phyloP scores from a whole-genome alignment of 2,113 vertebrate genomes.

The Calyptommatus sinebrachiatus region DNA sequence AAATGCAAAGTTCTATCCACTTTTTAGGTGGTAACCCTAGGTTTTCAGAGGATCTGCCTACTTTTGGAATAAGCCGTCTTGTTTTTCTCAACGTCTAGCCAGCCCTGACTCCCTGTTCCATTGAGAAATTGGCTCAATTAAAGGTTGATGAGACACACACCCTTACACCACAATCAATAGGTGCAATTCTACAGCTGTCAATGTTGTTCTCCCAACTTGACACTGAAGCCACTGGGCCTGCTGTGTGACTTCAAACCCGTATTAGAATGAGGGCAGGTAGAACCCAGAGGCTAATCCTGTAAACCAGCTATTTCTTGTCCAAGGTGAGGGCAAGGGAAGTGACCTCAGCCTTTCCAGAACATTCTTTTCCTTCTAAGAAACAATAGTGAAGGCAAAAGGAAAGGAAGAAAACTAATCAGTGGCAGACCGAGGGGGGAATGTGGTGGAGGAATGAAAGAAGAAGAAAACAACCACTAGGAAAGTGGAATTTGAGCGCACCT shows the following conservation, averaged over 20 bases:
- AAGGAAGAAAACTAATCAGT: background rate
- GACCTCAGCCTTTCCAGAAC: conserved; percentile 12
- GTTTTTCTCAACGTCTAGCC: conserved; percentile 33
- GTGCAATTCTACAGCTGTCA: conserved; percentile 44
- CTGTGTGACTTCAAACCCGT: conserved; percentile 20
- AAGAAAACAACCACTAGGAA: conserved; percentile 22
- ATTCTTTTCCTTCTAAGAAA: conserved; percentile 24
- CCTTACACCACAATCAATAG: conserved; percentile 49
- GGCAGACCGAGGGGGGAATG: background rate
- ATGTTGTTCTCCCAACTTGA: background rate
- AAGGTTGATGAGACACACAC: conserved; percentile 57
- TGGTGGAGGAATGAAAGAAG: background rate
- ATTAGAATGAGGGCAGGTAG: conserved; percentile 13
- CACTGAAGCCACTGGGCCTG: background rate
- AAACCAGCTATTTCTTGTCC: conserved; percentile 27
- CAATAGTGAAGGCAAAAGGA: background rate
- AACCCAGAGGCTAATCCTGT: conserved; percentile 33
- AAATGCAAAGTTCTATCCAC: too few relatives aligned
- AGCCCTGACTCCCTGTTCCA: conserved; percentile 43
- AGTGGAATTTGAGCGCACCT: conserved; percentile 53
- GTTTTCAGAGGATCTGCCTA: conserved; percentile 34
- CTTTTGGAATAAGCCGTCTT: conserved; percentile 38
- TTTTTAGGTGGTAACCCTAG: conserved; percentile 12
- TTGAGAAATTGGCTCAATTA: conserved; percentile 55
- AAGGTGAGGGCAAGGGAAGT: conserved; percentile 32